phyloP scores from a whole-genome alignment of 1,140 invertebrate species.

The Lepidurus apus region DNA sequence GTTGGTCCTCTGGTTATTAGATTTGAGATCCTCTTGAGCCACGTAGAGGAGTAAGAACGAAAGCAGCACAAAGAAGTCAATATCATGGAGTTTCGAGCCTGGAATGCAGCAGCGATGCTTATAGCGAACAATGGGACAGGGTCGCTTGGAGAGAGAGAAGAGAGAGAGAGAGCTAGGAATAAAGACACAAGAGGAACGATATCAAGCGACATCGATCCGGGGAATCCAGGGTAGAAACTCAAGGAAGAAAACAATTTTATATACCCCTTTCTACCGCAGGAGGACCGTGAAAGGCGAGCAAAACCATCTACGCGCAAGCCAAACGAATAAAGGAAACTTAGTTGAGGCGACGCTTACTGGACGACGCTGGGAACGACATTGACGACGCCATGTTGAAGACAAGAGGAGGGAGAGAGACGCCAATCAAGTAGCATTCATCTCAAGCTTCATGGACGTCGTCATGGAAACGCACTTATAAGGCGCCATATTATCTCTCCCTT shows the following conservation, averaged over 20 bases:
- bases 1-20: neutral
- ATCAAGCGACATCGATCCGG: constrained; percentile 18
- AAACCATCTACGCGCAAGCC: neutral
- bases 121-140: neutral
- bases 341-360: neutral
- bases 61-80: constrained; percentile 9
- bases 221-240: neutral
- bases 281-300: neutral
- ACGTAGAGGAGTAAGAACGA: neutral
- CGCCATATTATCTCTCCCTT: constrained; percentile 6
- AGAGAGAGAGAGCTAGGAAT: neutral
- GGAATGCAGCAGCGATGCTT: neutral
- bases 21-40: neutral
- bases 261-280: no score
- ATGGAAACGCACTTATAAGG: constrained; percentile 19
- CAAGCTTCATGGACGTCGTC: constrained; percentile 13
- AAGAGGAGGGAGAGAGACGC: neutral
- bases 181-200: neutral
- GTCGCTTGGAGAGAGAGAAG: neutral
- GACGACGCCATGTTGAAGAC: neutral
- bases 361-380: neutral
- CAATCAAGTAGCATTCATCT: constrained; percentile 19
- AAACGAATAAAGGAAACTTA: neutral
- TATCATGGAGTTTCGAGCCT: neutral
- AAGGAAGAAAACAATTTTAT: no score